A percentile compares a stretch with the other conserved stretches of the same genome.
Evolutionary conservation across 1,140 invertebrate species (phyloP).

Genomic region (Brachionus manjavacas): DNA sequence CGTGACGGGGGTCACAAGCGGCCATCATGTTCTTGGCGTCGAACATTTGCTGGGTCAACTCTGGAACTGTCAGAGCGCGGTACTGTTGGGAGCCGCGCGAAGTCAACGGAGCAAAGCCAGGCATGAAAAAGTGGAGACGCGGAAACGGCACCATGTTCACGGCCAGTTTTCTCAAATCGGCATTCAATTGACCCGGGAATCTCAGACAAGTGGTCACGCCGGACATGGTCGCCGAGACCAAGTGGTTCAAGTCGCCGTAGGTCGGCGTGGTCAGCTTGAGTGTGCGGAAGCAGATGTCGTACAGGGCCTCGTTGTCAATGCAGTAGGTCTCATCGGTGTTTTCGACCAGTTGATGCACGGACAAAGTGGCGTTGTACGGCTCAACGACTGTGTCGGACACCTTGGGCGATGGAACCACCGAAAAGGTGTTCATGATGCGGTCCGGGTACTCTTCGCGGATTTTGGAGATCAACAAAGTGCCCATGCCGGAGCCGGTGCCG

Average conservation of each 20-base stretch:
- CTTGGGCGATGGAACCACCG: constrained; percentile 59
- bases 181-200: constrained; percentile 65
- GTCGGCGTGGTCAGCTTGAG: constrained; percentile 72
- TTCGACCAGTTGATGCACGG: constrained; percentile 69
- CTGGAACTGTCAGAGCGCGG: constrained; percentile 67
- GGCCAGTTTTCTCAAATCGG: constrained; percentile 85
- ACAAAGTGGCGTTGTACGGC: constrained; percentile 71
- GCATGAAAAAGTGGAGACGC: constrained; percentile 92
- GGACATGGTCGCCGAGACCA: constrained; percentile 72
- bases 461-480: constrained; percentile 68
- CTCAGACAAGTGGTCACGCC: constrained; percentile 71
- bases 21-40: constrained; percentile 83
- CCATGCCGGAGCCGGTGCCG: constrained; percentile 80
- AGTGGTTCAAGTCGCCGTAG: constrained; percentile 60
- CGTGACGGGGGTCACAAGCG: constrained; percentile 75
- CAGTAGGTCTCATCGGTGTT: constrained; percentile 74
- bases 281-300: constrained; percentile 75
- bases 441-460: constrained; percentile 59
- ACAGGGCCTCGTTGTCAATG: constrained; percentile 75
- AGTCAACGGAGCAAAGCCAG: constrained; percentile 86
- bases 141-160: constrained; percentile 98
- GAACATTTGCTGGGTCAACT: constrained; percentile 70
- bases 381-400: constrained; percentile 71
- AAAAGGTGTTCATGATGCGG: constrained; percentile 59
- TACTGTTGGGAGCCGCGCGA: constrained; percentile 64